These are phyloP conservation scores for Homalodisca vitripennis DNA, from an alignment of 1,140 invertebrate genomes.

Conservation along the genomic window DNA sequence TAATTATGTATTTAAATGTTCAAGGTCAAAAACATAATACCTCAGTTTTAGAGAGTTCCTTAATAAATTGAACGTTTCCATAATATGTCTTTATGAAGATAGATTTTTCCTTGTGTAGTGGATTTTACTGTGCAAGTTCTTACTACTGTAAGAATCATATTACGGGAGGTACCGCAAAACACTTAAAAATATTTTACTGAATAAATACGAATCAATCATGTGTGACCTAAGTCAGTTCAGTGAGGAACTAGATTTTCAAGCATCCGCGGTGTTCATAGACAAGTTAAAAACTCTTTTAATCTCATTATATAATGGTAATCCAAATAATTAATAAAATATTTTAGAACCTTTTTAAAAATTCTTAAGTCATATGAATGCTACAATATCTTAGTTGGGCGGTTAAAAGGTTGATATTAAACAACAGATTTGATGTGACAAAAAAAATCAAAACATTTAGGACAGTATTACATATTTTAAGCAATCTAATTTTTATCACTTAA, in stretches of 20 bases:
- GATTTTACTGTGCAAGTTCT: neutral
- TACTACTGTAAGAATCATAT: neutral
- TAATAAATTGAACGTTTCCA: neutral
- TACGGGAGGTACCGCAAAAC: neutral
- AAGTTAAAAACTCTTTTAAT: neutral
- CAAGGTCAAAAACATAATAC: neutral
- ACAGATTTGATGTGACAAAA: no score
- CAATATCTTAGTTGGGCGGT: no score
- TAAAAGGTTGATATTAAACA: no score
- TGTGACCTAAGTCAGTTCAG: neutral
- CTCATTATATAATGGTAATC: neutral
- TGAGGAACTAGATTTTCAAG: neutral
- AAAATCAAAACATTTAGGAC: no score
- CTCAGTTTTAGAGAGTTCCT: neutral
- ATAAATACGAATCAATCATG: neutral
- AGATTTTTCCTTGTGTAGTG: neutral
- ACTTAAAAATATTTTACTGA: no score
- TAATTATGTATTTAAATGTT: neutral
- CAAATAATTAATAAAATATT: no score
- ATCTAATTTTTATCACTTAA: no score
- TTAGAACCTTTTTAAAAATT: no score
- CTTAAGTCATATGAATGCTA: no score
- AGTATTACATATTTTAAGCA: no score
- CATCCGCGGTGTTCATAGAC: neutral
- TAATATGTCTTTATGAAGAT: neutral